Conservation (phyloP, 1,140 invertebrate species). For the Zaprionus taronus region DNA sequence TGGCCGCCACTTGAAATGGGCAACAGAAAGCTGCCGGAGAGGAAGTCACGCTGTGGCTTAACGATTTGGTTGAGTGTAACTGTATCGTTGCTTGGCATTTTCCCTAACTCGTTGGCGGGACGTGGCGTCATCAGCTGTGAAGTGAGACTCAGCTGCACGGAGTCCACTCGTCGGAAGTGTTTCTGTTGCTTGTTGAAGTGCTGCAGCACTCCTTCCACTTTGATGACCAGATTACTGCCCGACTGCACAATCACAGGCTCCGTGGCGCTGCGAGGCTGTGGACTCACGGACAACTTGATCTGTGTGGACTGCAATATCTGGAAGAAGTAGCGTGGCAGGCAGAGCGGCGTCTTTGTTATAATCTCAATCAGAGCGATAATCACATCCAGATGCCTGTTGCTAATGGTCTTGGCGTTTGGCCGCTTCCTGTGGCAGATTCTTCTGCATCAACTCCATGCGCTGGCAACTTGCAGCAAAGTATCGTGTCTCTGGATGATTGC, state of each 20-base stretch:
- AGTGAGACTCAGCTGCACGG: slow-evolving; percentile 89
- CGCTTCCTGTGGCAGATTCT: slow-evolving; percentile 69
- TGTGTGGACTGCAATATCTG: slow-evolving; percentile 93
- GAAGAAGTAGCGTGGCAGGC: slow-evolving; percentile 92
- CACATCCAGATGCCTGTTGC: slow-evolving; percentile 75
- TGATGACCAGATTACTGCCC: slow-evolving; percentile 92
- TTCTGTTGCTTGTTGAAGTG: slow-evolving; percentile 88
- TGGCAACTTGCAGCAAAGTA: slow-evolving; percentile 72
- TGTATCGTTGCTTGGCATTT: slow-evolving; percentile 73
- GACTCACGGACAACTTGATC: slow-evolving; percentile 92
- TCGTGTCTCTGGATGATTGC: slow-evolving; percentile 77
- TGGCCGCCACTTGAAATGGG: slow-evolving; percentile 82
- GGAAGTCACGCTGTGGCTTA: slow-evolving; percentile 92
- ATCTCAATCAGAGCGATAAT: slow-evolving; percentile 80
- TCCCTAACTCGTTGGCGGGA: slow-evolving; percentile 82
- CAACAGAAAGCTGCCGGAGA: slow-evolving; percentile 91
- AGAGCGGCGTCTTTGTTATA: slow-evolving; percentile 77
- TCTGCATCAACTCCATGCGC: slow-evolving; percentile 74
- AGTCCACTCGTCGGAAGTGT: slow-evolving; percentile 89
- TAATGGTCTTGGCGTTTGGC: slow-evolving; percentile 78
- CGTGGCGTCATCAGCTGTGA: slow-evolving; percentile 87
- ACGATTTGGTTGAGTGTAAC: slow-evolving; percentile 88
- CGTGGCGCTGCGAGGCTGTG: slow-evolving; percentile 90
- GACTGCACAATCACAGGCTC: slow-evolving; percentile 91
- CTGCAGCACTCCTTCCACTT: slow-evolving; percentile 94